These are phyloP conservation scores for Acanthis flammea DNA, from an alignment of 2,797 vertebrate genomes.

Conservation along the genomic window DNA sequence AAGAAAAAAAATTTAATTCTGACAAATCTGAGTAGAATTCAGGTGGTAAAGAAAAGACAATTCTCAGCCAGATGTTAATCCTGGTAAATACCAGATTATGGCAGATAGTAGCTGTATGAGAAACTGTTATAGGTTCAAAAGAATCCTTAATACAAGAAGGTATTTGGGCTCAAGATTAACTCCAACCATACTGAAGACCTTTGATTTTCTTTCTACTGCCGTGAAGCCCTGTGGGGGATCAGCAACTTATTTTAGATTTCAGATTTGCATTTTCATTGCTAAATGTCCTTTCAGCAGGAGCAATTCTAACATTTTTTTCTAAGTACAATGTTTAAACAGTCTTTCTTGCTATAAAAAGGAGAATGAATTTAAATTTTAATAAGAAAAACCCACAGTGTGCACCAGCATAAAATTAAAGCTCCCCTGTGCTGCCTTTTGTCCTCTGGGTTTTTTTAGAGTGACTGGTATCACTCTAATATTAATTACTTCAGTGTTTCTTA, in stretches of 20 bases:
- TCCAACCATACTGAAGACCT: not conserved
- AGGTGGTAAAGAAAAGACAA: not conserved
- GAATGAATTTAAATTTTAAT: conserved; percentile 31
- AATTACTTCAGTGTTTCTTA: not conserved
- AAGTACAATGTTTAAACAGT: not conserved
- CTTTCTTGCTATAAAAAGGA: not conserved
- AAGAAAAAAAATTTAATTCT: not conserved
- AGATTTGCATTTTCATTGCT: not conserved
- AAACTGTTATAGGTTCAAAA: not conserved
- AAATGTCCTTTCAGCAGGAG: not conserved
- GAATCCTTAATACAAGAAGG: not conserved
- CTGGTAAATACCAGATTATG: not conserved
- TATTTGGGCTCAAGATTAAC: not conserved
- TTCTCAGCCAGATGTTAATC: not conserved
- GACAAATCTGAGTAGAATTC: not conserved
- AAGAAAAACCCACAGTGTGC: not conserved
- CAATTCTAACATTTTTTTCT: not conserved
- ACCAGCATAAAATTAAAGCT: not conserved
- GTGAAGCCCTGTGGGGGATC: not conserved
- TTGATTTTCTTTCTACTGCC: not conserved
- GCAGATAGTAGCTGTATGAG: not conserved
- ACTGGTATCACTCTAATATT: not conserved
- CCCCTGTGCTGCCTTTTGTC: not conserved
- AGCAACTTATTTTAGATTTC: not conserved
- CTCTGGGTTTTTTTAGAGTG: not conserved